phyloP scores from a whole-genome alignment of 2,113 vertebrate genomes.

The Apodemus speciosus region DNA sequence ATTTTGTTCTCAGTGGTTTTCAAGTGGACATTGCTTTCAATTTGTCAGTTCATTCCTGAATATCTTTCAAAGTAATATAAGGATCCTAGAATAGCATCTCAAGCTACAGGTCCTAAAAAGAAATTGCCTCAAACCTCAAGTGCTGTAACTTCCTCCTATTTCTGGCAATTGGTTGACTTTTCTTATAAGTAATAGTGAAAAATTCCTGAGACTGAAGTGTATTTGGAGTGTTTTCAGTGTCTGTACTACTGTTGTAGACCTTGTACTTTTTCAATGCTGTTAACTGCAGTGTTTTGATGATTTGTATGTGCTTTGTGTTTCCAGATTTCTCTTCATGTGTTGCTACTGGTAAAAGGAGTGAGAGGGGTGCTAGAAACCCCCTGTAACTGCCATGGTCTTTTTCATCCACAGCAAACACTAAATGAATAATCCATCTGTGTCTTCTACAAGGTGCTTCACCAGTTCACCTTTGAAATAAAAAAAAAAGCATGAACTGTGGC shows the following conservation, averaged over 20 bases:
- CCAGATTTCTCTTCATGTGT: slow-evolving; percentile 55
- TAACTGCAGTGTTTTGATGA: slow-evolving; percentile 74
- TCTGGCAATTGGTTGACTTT: slow-evolving; percentile 67
- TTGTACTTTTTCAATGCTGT: slow-evolving; percentile 69
- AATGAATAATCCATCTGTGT: slow-evolving; percentile 21
- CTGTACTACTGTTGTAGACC: slow-evolving; percentile 67
- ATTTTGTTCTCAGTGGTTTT: slow-evolving; percentile 49
- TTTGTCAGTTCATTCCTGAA: slow-evolving; percentile 44
- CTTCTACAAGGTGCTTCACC: slow-evolving; percentile 74
- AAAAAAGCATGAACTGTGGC: slow-evolving; percentile 64
- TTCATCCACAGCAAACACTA: slow-evolving; percentile 7
- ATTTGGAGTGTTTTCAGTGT: slow-evolving; percentile 72
- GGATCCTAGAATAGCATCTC: slow-evolving; percentile 68
- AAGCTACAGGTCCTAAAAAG: slow-evolving; percentile 72
- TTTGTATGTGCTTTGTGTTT: slow-evolving; percentile 79
- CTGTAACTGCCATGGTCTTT: slow-evolving; percentile 50
- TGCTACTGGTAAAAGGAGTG: slow-evolving; percentile 64
- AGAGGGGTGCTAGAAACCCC: slow-evolving; percentile 47
- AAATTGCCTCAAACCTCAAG: slow-evolving; percentile 66
- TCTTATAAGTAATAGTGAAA: slow-evolving; percentile 64
- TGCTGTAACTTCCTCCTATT: slow-evolving; percentile 72
- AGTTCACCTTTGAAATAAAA: slow-evolving; percentile 68
- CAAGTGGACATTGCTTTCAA: slow-evolving; percentile 63
- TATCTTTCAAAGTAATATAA: slow-evolving; percentile 69
- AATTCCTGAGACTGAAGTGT: slow-evolving; percentile 69